A percentile compares a stretch with the other conserved stretches of the same genome.
Conservation (phyloP, 2,888 invertebrate species). For the Agonum fuliginosum region DNA sequence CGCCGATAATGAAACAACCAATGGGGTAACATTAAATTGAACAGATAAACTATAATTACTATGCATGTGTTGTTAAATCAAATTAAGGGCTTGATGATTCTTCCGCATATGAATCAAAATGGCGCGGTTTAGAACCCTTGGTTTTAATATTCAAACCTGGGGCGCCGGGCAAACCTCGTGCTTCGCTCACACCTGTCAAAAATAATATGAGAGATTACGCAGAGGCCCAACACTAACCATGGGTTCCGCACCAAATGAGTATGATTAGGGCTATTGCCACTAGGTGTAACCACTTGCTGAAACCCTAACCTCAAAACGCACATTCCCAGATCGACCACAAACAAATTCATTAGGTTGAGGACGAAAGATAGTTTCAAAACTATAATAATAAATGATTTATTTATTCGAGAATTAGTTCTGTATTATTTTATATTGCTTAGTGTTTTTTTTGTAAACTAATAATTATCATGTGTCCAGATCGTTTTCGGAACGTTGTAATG, state of each 20-base stretch:
- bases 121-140: constrained; percentile 5
- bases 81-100: constrained; percentile 8
- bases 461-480: no score
- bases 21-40: background rate
- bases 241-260: constrained; percentile 27
- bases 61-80: background rate
- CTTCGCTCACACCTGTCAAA: constrained; percentile 51
- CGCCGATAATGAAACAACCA: constrained; percentile 15
- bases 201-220: constrained; percentile 38
- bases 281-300: constrained; percentile 49
- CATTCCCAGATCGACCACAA: background rate
- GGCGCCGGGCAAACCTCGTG: constrained; percentile 7
- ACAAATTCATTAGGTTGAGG: no score
- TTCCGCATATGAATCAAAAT: constrained; percentile 17
- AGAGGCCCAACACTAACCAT: constrained; percentile 27
- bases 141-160: constrained; percentile 50
- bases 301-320: constrained; percentile 2
- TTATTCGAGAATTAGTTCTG: no score
- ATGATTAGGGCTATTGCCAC: constrained; percentile 51
- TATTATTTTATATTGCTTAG: no score
- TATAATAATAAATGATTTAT: no score
- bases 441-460: no score
- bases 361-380: no score
- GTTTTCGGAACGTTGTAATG: no score
- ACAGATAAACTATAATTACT: constrained; percentile 29